A percentile compares a stretch with the other conserved stretches of the same genome.
phyloP scores from a whole-genome alignment of 2,113 vertebrate species.

The Clarias gariepinus region DNA sequence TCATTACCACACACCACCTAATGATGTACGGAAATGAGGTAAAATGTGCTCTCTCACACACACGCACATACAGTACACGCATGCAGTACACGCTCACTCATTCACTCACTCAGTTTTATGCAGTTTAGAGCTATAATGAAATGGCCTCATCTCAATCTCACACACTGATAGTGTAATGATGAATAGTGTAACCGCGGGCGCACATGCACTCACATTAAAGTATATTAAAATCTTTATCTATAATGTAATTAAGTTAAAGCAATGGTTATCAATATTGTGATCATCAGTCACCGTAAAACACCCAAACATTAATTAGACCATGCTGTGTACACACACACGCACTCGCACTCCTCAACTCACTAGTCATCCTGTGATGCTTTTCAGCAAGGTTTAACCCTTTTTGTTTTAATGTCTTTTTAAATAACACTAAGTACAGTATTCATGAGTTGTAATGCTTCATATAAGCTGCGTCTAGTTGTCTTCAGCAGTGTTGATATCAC shows the following conservation, averaged over 20 bases:
- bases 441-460: neutral
- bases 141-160: neutral
- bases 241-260: conserved; percentile 4
- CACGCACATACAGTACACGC: too few relatives aligned
- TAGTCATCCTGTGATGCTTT: neutral
- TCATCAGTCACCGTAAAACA: neutral
- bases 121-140: conserved; percentile 9
- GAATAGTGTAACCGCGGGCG: conserved; percentile 25
- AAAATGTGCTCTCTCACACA: conserved; percentile 31
- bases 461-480: too few relatives aligned
- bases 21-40: conserved; percentile 80
- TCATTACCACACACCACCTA: conserved; percentile 77
- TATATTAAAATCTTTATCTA: neutral
- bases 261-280: neutral
- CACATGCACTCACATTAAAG: conserved; percentile 1
- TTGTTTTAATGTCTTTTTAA: neutral
- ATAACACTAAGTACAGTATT: neutral
- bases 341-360: neutral
- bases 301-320: neutral
- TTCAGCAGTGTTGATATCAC: neutral
- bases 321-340: neutral
- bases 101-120: neutral
- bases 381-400: neutral
- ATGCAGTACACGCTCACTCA: neutral
- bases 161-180: conserved; percentile 33